Evolutionary conservation across 2,113 vertebrate genomes (phyloP).

Genomic region (Coturnix japonica): DNA sequence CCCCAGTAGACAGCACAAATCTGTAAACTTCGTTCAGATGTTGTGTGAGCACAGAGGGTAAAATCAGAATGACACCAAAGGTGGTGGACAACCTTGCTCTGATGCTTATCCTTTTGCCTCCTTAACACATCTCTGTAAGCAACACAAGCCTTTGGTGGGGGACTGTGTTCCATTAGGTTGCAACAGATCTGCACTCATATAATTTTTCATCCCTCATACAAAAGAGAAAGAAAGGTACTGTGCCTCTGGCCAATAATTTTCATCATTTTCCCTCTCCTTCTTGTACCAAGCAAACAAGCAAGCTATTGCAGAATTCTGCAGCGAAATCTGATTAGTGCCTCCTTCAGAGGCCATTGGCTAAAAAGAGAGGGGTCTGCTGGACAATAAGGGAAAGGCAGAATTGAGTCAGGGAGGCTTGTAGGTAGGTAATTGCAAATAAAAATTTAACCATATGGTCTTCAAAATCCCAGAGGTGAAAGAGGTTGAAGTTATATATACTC

Average conservation of each 20-base stretch:
- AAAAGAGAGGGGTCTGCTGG: not conserved
- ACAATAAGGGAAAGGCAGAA: not conserved
- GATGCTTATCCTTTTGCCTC: not conserved
- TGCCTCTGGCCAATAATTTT: not conserved
- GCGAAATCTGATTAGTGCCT: conserved; percentile 19
- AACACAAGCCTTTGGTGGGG: not conserved
- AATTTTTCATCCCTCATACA: not conserved
- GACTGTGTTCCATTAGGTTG: not conserved
- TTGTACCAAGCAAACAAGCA: not conserved
- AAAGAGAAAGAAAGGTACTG: not conserved
- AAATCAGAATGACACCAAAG: not conserved
- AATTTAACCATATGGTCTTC: not conserved
- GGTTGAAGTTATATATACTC: not conserved
- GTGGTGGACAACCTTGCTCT: not conserved
- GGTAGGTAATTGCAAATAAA: conserved; percentile 36
- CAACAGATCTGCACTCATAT: not conserved
- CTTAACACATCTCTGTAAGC: rapidly evolving
- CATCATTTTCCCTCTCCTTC: not conserved
- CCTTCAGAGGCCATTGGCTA: not conserved
- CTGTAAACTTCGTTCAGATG: not conserved
- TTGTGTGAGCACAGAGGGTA: rapidly evolving
- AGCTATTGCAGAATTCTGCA: conserved; percentile 22
- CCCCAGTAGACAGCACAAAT: not conserved
- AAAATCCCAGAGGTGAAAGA: conserved; percentile 6
- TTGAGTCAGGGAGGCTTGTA: not conserved